Conservation (phyloP, 2,888 invertebrate species). For the Adineta ricciae region DNA sequence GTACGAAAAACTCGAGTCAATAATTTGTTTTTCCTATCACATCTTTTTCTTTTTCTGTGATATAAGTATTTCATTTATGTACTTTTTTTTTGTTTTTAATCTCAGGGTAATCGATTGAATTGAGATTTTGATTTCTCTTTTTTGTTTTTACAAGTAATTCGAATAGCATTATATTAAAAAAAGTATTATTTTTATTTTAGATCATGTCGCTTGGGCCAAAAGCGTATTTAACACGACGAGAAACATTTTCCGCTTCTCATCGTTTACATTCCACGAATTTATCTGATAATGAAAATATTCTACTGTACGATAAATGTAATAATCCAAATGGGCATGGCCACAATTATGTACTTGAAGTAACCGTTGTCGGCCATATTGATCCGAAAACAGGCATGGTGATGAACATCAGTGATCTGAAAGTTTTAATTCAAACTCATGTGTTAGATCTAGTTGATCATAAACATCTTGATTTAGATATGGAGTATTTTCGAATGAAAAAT, state of each 20-base stretch:
- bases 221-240: conserved; percentile 23
- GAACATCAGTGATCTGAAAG: conserved; percentile 79
- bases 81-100: not conserved
- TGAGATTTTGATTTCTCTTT: too few relatives aligned
- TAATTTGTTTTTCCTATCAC: not conserved
- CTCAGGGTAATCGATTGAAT: not conserved
- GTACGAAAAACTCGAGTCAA: not conserved
- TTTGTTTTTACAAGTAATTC: too few relatives aligned
- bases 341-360: conserved; percentile 84
- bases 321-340: conserved; percentile 93
- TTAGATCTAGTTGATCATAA: conserved; percentile 86
- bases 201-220: too few relatives aligned
- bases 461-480: conserved; percentile 84
- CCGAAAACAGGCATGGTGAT: conserved; percentile 84
- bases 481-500: conserved; percentile 63
- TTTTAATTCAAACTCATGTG: conserved; percentile 66
- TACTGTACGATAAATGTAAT: conserved; percentile 86
- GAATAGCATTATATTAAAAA: too few relatives aligned
- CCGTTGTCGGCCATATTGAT: conserved; percentile 74
- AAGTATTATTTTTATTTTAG: too few relatives aligned
- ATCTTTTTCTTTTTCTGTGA: not conserved
- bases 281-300: conserved; percentile 68
- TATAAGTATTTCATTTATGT: not conserved
- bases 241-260: conserved; percentile 32
- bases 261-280: conserved; percentile 54